Conservation (phyloP, 2,888 invertebrate genomes). For the Bombyx huttoni region DNA sequence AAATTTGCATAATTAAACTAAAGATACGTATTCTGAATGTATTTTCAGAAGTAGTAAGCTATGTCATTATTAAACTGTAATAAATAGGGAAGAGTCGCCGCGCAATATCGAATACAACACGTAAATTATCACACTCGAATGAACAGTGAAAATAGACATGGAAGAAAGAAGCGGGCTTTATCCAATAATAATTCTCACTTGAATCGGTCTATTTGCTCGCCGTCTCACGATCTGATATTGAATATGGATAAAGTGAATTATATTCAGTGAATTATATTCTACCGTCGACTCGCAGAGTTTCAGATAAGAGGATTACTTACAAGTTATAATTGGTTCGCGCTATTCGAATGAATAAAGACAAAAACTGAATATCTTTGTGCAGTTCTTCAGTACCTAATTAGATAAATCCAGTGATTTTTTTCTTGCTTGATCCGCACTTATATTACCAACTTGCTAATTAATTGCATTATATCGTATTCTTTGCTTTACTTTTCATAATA, state of each 20-base stretch:
- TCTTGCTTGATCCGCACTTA: conserved; percentile 4
- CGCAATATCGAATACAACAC: conserved; percentile 47
- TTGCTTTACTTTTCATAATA: no score
- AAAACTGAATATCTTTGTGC: conserved; percentile 41
- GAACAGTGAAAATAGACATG: conserved; percentile 59
- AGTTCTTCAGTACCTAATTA: conserved; percentile 28
- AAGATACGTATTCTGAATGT: not conserved
- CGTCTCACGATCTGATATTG: conserved; percentile 67
- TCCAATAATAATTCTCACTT: conserved; percentile 70
- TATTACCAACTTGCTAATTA: not conserved
- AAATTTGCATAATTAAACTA: no score
- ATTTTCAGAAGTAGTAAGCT: not conserved
- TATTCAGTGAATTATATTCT: conserved; percentile 55
- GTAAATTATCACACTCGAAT: conserved; percentile 49
- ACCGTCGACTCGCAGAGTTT: conserved; percentile 51
- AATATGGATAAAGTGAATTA: conserved; percentile 71
- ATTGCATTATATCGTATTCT: not conserved
- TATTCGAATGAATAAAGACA: conserved; percentile 50
- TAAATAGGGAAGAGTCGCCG: conserved; percentile 28
- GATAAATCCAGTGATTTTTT: conserved; percentile 36
- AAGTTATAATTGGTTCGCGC: conserved; percentile 67
- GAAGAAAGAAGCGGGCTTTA: conserved; percentile 56
- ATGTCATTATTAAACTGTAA: conserved; percentile 7
- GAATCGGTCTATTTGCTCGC: conserved; percentile 66
- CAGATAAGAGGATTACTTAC: conserved; percentile 66